Conservation (phyloP, 2,113 vertebrate genomes). For the Peucedramus taeniatus region DNA sequence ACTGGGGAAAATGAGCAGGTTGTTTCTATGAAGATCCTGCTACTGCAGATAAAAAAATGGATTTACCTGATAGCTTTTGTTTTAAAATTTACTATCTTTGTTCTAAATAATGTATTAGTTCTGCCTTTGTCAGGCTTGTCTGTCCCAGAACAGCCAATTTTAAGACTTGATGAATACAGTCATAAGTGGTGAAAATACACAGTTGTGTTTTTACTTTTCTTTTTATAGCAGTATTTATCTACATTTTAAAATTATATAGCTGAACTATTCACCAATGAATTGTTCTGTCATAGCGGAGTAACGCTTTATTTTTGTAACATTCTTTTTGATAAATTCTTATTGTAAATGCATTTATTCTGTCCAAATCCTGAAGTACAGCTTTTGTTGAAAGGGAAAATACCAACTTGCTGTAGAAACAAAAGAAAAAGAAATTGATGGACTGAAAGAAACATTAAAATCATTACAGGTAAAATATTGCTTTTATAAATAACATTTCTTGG, state of each 20-base stretch:
- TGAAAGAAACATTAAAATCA: conserved; percentile 88
- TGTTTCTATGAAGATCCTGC: not conserved
- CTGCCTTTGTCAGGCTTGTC: not conserved
- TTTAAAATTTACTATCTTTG: not conserved
- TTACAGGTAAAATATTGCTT: conserved; percentile 83
- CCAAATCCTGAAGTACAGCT: conserved; percentile 31
- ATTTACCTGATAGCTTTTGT: not conserved
- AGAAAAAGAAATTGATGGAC: conserved; percentile 88
- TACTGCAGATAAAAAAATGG: not conserved
- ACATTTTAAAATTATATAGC: not conserved
- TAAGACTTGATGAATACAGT: not conserved
- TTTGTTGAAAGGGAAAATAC: conserved; percentile 83
- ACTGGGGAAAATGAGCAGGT: not conserved
- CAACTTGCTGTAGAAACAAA: conserved; percentile 85
- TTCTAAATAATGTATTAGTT: not conserved
- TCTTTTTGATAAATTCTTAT: not conserved
- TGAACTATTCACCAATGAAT: not conserved
- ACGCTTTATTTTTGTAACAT: not conserved
- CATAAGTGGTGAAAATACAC: not conserved
- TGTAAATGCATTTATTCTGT: not conserved
- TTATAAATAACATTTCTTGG: not conserved
- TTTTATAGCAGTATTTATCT: not conserved
- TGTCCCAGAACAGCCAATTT: not conserved
- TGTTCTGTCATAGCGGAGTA: not conserved
- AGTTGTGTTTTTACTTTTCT: not conserved